Conservation (phyloP, 2,888 invertebrate genomes). For the Caenorhabditis angaria region DNA sequence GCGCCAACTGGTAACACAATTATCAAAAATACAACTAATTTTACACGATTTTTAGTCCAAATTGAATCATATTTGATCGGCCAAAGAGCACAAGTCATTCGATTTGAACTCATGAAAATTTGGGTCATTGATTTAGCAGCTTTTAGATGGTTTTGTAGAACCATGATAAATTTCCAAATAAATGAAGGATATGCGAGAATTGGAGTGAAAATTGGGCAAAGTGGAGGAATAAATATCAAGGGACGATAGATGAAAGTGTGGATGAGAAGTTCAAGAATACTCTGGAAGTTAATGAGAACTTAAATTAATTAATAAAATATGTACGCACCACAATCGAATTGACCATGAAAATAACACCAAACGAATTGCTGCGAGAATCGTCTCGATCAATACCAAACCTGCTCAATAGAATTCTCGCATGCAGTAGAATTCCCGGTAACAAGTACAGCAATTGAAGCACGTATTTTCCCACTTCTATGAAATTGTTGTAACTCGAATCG, state of each 20-base stretch:
- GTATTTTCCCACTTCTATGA: no score
- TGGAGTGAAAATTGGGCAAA: constrained; percentile 6
- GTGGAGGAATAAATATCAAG: neutral
- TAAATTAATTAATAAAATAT: no score
- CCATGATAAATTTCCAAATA: neutral
- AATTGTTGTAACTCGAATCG: no score
- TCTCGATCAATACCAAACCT: no score
- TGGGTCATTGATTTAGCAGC: constrained; percentile 15
- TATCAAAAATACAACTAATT: neutral
- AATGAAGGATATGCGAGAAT: neutral
- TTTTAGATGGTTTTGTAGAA: neutral
- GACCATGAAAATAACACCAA: no score
- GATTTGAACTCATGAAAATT: constrained; percentile 14
- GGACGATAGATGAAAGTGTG: constrained; percentile 1
- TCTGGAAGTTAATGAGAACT: neutral
- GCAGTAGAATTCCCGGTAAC: no score
- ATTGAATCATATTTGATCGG: constrained; percentile 13
- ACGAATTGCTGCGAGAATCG: no score
- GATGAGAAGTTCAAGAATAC: neutral
- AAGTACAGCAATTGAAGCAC: no score
- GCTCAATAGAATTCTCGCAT: no score
- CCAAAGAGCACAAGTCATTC: constrained; percentile 18
- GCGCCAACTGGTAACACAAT: constrained; percentile 4
- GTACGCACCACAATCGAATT: no score
- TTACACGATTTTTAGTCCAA: constrained; percentile 4